phyloP scores from a whole-genome alignment of 2,797 vertebrate species.

The Novumbra hubbsi region DNA sequence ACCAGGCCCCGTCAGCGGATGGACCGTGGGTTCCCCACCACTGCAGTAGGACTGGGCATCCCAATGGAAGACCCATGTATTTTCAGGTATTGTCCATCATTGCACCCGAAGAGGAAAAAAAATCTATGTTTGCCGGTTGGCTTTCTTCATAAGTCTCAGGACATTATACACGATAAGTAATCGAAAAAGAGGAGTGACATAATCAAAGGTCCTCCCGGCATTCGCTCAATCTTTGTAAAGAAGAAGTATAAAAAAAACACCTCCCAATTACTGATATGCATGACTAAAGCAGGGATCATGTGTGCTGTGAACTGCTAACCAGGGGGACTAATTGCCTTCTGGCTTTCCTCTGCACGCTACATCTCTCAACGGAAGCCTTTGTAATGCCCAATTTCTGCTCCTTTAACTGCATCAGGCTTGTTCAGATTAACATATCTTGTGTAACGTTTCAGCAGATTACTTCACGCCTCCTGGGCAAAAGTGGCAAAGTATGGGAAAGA shows the following conservation, averaged over 20 bases:
- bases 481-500: slow-evolving; percentile 18
- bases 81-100: neutral
- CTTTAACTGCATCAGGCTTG: slow-evolving; percentile 20
- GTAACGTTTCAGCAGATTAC: slow-evolving; percentile 22
- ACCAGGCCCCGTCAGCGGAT: neutral
- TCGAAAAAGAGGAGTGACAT: neutral
- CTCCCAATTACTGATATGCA: slow-evolving; percentile 26
- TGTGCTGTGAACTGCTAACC: slow-evolving; percentile 33
- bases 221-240: neutral
- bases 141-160: neutral
- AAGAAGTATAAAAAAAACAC: neutral
- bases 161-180: neutral
- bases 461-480: slow-evolving; percentile 22
- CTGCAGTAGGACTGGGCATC: neutral
- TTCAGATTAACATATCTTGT: slow-evolving; percentile 31
- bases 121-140: neutral
- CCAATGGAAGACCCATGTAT: neutral
- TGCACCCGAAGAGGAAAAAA: neutral
- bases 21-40: too few relatives aligned
- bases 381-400: slow-evolving; percentile 41
- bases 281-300: slow-evolving; percentile 17
- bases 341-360: slow-evolving; percentile 25
- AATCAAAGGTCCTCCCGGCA: neutral
- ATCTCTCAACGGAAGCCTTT: slow-evolving; percentile 26
- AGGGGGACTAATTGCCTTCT: slow-evolving; percentile 35